These are phyloP conservation scores for Stercorarius parasiticus DNA, from an alignment of 2,113 vertebrate genomes.

Conservation along the genomic window DNA sequence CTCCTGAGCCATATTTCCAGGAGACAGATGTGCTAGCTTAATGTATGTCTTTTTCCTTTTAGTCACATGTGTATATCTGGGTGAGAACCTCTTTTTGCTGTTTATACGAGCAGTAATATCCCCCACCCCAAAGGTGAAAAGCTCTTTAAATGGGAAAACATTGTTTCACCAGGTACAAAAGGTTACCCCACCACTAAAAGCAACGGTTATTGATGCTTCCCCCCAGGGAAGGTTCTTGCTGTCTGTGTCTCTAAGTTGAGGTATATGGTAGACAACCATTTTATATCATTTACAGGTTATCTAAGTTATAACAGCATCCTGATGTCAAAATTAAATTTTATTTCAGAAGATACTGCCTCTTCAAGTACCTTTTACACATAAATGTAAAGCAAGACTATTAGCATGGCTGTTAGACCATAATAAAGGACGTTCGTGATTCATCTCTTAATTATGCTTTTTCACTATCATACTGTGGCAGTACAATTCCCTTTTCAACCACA, in stretches of 20 bases:
- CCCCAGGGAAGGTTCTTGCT: not conserved
- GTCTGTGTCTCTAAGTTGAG: not conserved
- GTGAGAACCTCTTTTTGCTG: not conserved
- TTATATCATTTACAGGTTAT: not conserved
- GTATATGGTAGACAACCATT: not conserved
- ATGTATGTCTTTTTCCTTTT: accelerated
- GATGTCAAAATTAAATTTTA: not conserved
- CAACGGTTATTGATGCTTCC: not conserved
- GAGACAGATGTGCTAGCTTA: not conserved
- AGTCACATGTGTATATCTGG: not conserved
- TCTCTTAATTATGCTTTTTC: slow-evolving; percentile 17
- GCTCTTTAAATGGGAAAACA: not conserved
- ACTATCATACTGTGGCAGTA: not conserved
- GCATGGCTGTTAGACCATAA: not conserved
- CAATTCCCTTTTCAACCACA: slow-evolving; percentile 27
- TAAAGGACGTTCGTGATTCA: not conserved
- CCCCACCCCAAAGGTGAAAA: not conserved
- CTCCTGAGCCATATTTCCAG: not conserved
- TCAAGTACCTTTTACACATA: not conserved
- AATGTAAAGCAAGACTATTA: slow-evolving; percentile 2
- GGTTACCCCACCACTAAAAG: not conserved
- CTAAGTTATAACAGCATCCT: not conserved
- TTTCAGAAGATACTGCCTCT: not conserved
- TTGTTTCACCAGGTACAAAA: not conserved
- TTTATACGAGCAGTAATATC: not conserved